Percentiles rank a stretch among this genome's conserved stretches.
Conservation (phyloP, 1,140 invertebrate species). For the Frieseomelitta varia region DNA sequence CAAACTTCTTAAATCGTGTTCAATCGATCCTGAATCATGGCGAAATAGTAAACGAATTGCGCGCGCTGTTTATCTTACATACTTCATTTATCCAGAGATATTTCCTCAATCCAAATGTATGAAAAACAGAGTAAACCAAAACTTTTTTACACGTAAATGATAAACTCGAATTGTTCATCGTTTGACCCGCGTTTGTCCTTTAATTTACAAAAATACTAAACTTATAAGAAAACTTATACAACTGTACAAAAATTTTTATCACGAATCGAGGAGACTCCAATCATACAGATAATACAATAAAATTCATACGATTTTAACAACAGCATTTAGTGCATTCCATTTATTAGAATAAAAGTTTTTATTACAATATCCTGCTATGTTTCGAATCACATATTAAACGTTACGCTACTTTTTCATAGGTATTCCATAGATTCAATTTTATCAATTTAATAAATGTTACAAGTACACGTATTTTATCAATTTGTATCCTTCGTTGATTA, state of each 20-base stretch:
- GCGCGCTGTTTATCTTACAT: neutral
- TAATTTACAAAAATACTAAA: neutral
- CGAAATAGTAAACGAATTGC: neutral
- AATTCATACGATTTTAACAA: neutral
- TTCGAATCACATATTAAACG: neutral
- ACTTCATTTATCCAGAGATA: neutral
- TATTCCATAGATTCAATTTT: neutral
- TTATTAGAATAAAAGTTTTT: conserved; percentile 24
- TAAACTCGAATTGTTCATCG: neutral
- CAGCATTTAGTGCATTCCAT: conserved; percentile 30
- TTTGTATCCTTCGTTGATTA: neutral
- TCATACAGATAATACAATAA: neutral
- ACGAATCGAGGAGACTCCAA: neutral
- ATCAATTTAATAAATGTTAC: neutral
- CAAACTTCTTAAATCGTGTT: neutral
- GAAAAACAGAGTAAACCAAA: neutral
- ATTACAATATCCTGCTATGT: neutral
- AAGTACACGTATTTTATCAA: neutral
- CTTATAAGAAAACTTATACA: neutral
- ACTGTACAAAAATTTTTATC: neutral
- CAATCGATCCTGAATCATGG: neutral
- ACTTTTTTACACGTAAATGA: neutral
- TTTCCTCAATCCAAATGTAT: neutral
- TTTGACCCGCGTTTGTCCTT: too few species aligned
- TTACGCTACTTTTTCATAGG: neutral